A percentile compares a stretch with the other conserved stretches of the same genome.
Evolutionary conservation across 1,140 invertebrate genomes (phyloP).

Genomic region (Drosophila simulans): DNA sequence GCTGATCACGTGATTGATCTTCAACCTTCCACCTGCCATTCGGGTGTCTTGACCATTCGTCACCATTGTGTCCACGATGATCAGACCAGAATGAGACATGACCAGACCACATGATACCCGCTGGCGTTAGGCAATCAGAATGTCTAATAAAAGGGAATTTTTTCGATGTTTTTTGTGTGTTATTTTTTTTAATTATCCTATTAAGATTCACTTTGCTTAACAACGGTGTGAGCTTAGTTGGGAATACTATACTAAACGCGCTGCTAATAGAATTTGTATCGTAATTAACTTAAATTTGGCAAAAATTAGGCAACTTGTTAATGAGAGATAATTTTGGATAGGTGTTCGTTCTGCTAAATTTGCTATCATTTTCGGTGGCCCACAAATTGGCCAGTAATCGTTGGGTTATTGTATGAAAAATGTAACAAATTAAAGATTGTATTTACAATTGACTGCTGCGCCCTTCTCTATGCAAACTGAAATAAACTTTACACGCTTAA

Average conservation of each 20-base stretch:
- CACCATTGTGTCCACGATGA: constrained; percentile 10
- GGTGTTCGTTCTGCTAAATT: constrained; percentile 15
- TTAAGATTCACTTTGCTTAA: constrained; percentile 16
- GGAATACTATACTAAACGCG: constrained; percentile 12
- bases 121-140: neutral
- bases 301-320: constrained; percentile 16
- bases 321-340: constrained; percentile 19
- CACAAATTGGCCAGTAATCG: constrained; percentile 5
- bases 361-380: constrained; percentile 14
- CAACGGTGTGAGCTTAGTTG: constrained; percentile 14
- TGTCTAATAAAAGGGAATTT: neutral
- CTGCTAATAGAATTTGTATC: constrained; percentile 34
- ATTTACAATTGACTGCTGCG: constrained; percentile 8
- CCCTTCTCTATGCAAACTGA: neutral
- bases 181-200: constrained; percentile 17
- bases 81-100: constrained; percentile 11
- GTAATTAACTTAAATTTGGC: constrained; percentile 29
- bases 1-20: constrained; percentile 43
- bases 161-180: neutral
- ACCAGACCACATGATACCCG: constrained; percentile 15
- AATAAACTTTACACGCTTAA: constrained; percentile 47
- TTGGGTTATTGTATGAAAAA: constrained; percentile 13
- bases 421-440: neutral
- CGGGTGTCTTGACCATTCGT: constrained; percentile 24
- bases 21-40: constrained; percentile 20